Percentiles rank a stretch among this genome's conserved stretches.
Conservation (phyloP, 2,888 invertebrate species). For the Beris chalybata region DNA sequence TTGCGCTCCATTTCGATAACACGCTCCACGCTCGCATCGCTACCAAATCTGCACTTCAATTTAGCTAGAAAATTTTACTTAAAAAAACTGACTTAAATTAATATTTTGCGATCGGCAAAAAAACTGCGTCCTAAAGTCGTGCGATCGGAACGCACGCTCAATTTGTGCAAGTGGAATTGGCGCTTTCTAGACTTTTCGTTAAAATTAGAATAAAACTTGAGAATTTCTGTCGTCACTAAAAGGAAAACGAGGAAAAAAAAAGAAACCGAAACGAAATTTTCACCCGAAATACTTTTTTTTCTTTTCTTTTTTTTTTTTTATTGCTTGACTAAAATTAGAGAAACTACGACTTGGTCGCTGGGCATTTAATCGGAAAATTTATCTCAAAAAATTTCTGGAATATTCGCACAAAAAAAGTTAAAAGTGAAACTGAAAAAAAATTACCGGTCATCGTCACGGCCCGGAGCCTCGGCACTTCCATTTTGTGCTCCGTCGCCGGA, state of each 20-base stretch:
- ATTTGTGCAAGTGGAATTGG: neutral
- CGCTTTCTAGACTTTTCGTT: neutral
- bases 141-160: neutral
- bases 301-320: too few relatives aligned
- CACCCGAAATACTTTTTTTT: neutral
- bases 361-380: too few relatives aligned
- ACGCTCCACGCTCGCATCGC: neutral
- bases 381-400: too few relatives aligned
- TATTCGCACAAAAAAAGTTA: too few relatives aligned
- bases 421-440: constrained; percentile 37
- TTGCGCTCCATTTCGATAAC: constrained; percentile 7
- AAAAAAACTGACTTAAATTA: constrained; percentile 16
- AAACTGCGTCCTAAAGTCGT: neutral
- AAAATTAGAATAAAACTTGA: neutral
- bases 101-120: constrained; percentile 15
- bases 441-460: constrained; percentile 82
- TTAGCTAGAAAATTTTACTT: neutral
- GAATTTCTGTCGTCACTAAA: neutral
- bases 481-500: constrained; percentile 53
- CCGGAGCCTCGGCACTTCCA: constrained; percentile 74
- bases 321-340: too few relatives aligned
- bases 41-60: neutral
- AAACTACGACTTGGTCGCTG: too few relatives aligned
- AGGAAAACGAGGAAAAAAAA: neutral
- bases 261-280: neutral